phyloP scores from a whole-genome alignment of 2,113 vertebrate genomes.

The Coturnix japonica region DNA sequence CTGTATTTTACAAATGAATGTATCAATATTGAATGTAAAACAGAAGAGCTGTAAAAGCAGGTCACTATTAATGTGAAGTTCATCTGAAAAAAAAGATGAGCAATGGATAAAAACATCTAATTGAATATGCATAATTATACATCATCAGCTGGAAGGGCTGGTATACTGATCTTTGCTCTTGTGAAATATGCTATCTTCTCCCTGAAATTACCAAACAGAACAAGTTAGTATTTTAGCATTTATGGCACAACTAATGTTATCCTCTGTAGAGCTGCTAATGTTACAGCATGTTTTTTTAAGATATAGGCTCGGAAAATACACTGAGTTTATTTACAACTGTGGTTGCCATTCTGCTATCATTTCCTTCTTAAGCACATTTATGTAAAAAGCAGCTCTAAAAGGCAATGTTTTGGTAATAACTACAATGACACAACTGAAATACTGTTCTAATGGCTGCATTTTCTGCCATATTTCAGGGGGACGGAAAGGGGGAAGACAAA shows the following conservation, averaged over 20 bases:
- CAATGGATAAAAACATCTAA: conserved; percentile 46
- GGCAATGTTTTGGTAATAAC: not conserved
- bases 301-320: not conserved
- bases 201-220: conserved; percentile 60
- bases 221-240: not conserved
- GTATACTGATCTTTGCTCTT: conserved; percentile 85
- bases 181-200: conserved; percentile 91
- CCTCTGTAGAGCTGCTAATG: not conserved
- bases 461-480: not conserved
- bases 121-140: conserved; percentile 72
- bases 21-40: conserved; percentile 62
- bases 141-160: conserved; percentile 84
- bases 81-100: conserved; percentile 54
- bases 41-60: conserved; percentile 62
- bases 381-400: not conserved
- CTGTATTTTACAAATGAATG: conserved; percentile 73
- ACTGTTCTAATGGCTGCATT: not conserved
- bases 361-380: not conserved
- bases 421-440: not conserved
- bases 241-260: not conserved
- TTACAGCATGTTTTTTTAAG: not conserved
- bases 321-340: not conserved
- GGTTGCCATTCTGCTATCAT: not conserved
- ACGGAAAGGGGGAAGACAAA: not conserved
- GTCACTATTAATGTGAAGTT: conserved; percentile 59